Percentiles rank a stretch among this genome's conserved stretches.
Conservation (phyloP, 2,797 vertebrate genomes). For the Poeciliopsis presidionis region DNA sequence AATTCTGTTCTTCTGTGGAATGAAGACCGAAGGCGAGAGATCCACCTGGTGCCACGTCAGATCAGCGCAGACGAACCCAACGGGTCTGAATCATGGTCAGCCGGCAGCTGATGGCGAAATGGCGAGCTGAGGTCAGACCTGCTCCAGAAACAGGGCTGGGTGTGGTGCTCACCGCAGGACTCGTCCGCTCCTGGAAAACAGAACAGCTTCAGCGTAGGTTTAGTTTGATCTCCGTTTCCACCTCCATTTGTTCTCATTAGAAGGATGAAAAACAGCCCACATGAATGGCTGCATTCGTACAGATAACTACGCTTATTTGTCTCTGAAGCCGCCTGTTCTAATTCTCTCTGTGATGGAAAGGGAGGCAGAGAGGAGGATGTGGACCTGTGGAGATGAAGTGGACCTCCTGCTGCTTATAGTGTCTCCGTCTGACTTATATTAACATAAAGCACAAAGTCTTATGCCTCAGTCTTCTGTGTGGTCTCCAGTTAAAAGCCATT, state of each 20-base stretch:
- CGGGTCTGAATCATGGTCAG: slow-evolving; percentile 33
- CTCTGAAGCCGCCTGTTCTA: slow-evolving; percentile 26
- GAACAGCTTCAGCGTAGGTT: slow-evolving; percentile 28
- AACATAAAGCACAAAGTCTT: slow-evolving; percentile 38
- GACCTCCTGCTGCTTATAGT: slow-evolving; percentile 49
- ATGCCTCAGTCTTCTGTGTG: slow-evolving; percentile 40
- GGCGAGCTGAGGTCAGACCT: slow-evolving; percentile 26
- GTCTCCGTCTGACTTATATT: slow-evolving; percentile 43
- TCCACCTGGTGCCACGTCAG: slow-evolving; percentile 13
- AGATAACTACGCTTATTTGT: slow-evolving; percentile 31
- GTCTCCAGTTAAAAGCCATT: slow-evolving; percentile 5
- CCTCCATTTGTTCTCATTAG: slow-evolving; percentile 49
- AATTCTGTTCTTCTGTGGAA: slow-evolving; percentile 17
- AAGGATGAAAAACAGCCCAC: slow-evolving; percentile 37
- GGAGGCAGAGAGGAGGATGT: slow-evolving; percentile 33
- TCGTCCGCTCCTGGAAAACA: slow-evolving; percentile 52
- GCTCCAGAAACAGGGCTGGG: slow-evolving; percentile 35
- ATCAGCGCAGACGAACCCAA: slow-evolving; percentile 36
- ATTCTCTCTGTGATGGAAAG: slow-evolving; percentile 59
- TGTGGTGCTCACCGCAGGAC: slow-evolving; percentile 29
- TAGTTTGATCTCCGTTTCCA: slow-evolving; percentile 14
- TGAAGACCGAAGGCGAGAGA: slow-evolving; percentile 26
- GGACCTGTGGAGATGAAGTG: slow-evolving; percentile 54
- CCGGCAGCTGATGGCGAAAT: slow-evolving; percentile 25
- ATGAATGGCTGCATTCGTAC: slow-evolving; percentile 18